Percentiles rank a stretch among this genome's conserved stretches.
These are phyloP conservation scores for Steinernema scapterisci DNA, from an alignment of 2,888 invertebrate species.

Conservation along the genomic window DNA sequence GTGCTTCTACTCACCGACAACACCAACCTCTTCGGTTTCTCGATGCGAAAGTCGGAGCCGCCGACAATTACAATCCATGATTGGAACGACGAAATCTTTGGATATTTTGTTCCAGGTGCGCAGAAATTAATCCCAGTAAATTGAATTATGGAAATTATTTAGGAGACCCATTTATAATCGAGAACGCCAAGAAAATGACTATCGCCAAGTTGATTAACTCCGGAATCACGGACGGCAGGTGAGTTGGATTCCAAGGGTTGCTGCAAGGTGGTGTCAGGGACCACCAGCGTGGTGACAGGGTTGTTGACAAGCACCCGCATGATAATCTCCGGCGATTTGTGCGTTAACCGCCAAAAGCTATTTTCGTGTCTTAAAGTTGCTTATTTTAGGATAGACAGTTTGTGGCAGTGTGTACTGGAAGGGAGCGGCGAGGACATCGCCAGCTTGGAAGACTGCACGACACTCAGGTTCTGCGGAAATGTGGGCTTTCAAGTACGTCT, in stretches of 20 bases:
- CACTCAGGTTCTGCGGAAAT: not conserved
- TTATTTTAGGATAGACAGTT: conserved; percentile 2
- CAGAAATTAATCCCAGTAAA: not conserved
- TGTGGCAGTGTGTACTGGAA: conserved; percentile 26
- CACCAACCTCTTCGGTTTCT: conserved; percentile 35
- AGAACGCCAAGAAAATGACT: conserved; percentile 26
- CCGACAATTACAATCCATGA: conserved; percentile 19
- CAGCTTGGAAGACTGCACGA: conserved; percentile 9
- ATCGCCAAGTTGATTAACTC: conserved; percentile 16
- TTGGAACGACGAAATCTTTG: conserved; percentile 17
- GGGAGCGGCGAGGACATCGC: conserved; percentile 23
- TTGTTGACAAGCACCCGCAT: too few species aligned
- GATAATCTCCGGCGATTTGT: too few species aligned
- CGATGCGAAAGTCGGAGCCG: conserved; percentile 9
- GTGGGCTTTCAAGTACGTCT: conserved; percentile 23
- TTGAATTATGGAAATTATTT: not conserved
- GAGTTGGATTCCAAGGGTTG: too few species aligned
- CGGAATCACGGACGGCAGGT: conserved; percentile 9
- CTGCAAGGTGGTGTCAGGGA: too few species aligned
- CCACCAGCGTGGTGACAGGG: too few species aligned
- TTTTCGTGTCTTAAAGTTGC: too few species aligned
- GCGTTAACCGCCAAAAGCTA: too few species aligned
- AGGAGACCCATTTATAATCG: conserved; percentile 26
- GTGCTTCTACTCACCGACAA: conserved; percentile 44
- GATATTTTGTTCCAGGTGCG: conserved; percentile 20